Conservation (phyloP, 2,888 invertebrate genomes). For the Drosophila anceps region DNA sequence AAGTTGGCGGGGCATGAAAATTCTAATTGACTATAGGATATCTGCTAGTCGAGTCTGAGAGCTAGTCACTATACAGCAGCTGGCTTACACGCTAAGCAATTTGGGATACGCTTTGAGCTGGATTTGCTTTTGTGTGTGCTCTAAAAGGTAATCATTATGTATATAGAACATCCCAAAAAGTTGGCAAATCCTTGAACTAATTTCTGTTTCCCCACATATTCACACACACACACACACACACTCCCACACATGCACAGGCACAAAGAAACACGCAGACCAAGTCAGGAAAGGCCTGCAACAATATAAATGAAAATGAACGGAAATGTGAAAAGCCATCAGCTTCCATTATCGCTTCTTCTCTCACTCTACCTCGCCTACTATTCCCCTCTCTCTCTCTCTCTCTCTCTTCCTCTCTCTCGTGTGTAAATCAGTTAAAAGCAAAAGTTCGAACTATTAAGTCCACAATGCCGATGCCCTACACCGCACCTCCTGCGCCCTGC, state of each 20-base stretch:
- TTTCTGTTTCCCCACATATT: slow-evolving; percentile 14
- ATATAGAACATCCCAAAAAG: slow-evolving; percentile 12
- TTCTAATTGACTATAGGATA: not conserved
- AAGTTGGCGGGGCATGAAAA: not conserved
- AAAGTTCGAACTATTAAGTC: slow-evolving; percentile 47
- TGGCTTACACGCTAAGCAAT: not conserved
- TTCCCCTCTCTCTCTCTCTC: not conserved
- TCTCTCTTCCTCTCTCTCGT: not conserved
- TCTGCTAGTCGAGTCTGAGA: not conserved
- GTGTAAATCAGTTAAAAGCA: slow-evolving; percentile 41
- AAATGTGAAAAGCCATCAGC: slow-evolving; percentile 31
- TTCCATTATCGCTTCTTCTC: not conserved
- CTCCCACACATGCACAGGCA: not conserved
- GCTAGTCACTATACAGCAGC: no score
- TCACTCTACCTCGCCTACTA: not conserved
- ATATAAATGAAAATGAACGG: slow-evolving; percentile 17
- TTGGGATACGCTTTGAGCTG: not conserved
- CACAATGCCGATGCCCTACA: slow-evolving; percentile 30
- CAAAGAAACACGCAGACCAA: not conserved
- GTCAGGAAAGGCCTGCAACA: slow-evolving; percentile 22
- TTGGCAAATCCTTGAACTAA: slow-evolving; percentile 42
- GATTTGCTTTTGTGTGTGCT: not conserved
- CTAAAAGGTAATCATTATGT: slow-evolving; percentile 21
- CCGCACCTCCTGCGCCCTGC: no score
- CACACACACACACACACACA: not conserved